A percentile compares a stretch with the other conserved stretches of the same genome.
phyloP scores from a whole-genome alignment of 2,888 invertebrate genomes.

The Mesoligia furuncula region DNA sequence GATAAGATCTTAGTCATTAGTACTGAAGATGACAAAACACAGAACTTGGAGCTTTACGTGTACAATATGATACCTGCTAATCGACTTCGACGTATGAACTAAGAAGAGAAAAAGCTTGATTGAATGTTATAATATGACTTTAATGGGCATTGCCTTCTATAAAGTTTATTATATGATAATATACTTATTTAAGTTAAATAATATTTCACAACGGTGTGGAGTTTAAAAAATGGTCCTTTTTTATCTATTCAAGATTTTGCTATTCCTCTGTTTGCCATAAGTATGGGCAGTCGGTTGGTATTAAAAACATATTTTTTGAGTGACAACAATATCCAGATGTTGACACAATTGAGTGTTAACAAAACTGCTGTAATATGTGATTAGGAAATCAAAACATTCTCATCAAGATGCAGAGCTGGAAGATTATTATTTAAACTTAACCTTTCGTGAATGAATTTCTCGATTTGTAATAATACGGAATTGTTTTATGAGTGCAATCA shows the following conservation, averaged over 20 bases:
- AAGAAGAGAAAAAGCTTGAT: slow-evolving; percentile 43
- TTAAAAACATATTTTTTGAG: not conserved
- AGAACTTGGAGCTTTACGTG: slow-evolving; percentile 5
- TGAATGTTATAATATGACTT: slow-evolving; percentile 46
- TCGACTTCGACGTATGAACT: slow-evolving; percentile 19
- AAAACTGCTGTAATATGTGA: not conserved
- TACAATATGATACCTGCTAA: slow-evolving; percentile 53
- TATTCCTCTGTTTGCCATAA: not conserved
- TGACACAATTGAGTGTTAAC: not conserved
- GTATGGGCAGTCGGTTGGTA: not conserved
- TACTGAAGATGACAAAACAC: slow-evolving; percentile 51
- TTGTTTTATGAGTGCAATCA: slow-evolving; percentile 49
- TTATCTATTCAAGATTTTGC: not conserved
- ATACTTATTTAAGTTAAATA: not conserved
- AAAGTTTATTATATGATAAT: slow-evolving; percentile 26
- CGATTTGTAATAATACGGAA: slow-evolving; percentile 39
- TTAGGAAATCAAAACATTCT: not conserved
- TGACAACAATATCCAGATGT: too few species aligned
- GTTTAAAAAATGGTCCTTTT: not conserved
- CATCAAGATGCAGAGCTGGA: not conserved
- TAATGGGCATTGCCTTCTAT: slow-evolving; percentile 28
- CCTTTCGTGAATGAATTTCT: slow-evolving; percentile 6
- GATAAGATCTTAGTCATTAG: slow-evolving; percentile 41
- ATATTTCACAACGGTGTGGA: slow-evolving; percentile 4
- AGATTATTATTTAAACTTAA: slow-evolving; percentile 1